Evolutionary conservation across 2,888 invertebrate genomes (phyloP), one percentile per base, ranked within the genome.

Genomic region (Sinodicranocentrus sp.): DNA sequence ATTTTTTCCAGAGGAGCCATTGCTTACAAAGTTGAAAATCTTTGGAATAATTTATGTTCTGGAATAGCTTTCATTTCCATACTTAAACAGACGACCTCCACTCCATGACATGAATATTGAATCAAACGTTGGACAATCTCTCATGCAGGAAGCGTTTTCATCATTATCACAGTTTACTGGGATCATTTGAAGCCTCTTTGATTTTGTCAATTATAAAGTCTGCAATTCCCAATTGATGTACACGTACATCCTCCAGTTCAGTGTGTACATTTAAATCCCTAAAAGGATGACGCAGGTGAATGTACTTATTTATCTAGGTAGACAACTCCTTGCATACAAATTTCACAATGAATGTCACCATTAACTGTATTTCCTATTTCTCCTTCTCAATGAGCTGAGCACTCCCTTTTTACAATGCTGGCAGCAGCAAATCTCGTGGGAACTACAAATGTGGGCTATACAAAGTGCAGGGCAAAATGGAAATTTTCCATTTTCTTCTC

Each of bases 121-220:
- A 10, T 33, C 33, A 3, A 33, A 33, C 33, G 10, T 6, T 10
- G 33, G 33, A 33, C 33, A 10, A 33, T 3, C 33, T 33, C 10
- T 33, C 33, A 33, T 33, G 33, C 33, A 3, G 10, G 10, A 33
- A 6, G 33, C 10, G 3, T 10, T 10, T 10, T 10, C 10, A 6
- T 33, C 33, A 33, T 33, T 44, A 67, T n/a, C 68, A 26, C 68
- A 26, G 25, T 57, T 57, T 57, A 57, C 52, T 17, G n/a, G 21
- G 17, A 23, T 23, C 26, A 68, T 52, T 52, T 52, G 19, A n/a
- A 44, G 23, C 52, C 52, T 43, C 48, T 68, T 52, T 68, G 68
- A 68, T 68, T 68, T 52, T 8, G 2, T 15, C 68, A 68, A 57
- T 68, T 68, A n/a, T n/a, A 68, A 25, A 5, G 28, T 52, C 52